These are phyloP conservation scores for Potamilus streckersoni DNA, from an alignment of 1,140 invertebrate species.

Conservation along the genomic window DNA sequence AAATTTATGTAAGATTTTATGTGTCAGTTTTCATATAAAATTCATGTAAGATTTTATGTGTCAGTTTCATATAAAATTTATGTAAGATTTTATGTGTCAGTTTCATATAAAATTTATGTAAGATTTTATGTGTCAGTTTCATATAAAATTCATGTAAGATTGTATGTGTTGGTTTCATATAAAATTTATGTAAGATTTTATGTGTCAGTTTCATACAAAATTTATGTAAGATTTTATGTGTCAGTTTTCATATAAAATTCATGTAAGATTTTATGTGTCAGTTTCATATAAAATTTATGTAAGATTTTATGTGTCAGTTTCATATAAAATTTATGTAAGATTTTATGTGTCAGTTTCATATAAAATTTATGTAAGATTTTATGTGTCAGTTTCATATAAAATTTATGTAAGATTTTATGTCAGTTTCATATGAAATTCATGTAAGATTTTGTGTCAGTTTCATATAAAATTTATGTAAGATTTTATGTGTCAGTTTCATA, in stretches of 20 bases:
- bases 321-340: constrained; percentile 57
- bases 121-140: constrained; percentile 15
- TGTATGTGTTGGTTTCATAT: constrained; percentile 10
- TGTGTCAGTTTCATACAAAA: background rate
- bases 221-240: constrained; percentile 12
- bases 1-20: no score
- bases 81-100: no score
- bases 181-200: background rate
- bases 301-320: constrained; percentile 18
- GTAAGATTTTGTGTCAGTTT: constrained; percentile 35
- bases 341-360: constrained; percentile 32
- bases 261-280: no score
- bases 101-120: no score
- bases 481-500: no score
- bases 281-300: no score
- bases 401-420: constrained; percentile 5
- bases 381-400: no score
- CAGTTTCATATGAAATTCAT: constrained; percentile 47
- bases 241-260: background rate
- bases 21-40: no score
- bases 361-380: no score
- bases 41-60: constrained; percentile 5
- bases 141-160: constrained; percentile 59
- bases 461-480: no score
- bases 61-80: constrained; percentile 4